These are phyloP conservation scores for Nineta flava DNA, from an alignment of 2,888 invertebrate genomes.

Conservation along the genomic window DNA sequence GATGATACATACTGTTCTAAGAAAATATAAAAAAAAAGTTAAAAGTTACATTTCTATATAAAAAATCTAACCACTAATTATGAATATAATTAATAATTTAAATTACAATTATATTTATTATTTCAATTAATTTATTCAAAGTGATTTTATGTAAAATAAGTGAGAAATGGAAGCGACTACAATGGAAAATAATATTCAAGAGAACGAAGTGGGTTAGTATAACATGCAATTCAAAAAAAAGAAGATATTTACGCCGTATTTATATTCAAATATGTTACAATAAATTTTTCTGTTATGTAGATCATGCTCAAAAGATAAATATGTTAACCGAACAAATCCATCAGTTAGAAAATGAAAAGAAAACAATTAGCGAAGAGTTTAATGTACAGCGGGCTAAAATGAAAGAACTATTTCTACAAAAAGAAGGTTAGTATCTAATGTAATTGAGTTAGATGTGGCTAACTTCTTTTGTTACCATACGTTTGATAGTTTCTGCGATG, in stretches of 20 bases:
- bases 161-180: neutral
- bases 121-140: no score
- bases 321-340: constrained; percentile 12
- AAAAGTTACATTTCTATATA: no score
- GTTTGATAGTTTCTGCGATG: no score
- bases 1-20: neutral
- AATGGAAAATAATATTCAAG: neutral
- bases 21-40: neutral
- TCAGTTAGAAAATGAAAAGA: constrained; percentile 36
- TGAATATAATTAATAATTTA: no score
- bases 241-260: no score
- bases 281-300: neutral
- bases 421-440: constrained; percentile 55
- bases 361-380: constrained; percentile 68
- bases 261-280: no score
- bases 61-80: neutral
- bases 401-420: constrained; percentile 83
- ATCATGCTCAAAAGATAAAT: neutral
- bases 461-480: no score
- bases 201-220: no score
- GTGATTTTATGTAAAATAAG: no score
- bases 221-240: no score
- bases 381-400: constrained; percentile 81
- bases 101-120: no score
- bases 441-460: no score